Evolutionary conservation across 2,113 vertebrate species (phyloP).

Genomic region (Climacteris rufus): DNA sequence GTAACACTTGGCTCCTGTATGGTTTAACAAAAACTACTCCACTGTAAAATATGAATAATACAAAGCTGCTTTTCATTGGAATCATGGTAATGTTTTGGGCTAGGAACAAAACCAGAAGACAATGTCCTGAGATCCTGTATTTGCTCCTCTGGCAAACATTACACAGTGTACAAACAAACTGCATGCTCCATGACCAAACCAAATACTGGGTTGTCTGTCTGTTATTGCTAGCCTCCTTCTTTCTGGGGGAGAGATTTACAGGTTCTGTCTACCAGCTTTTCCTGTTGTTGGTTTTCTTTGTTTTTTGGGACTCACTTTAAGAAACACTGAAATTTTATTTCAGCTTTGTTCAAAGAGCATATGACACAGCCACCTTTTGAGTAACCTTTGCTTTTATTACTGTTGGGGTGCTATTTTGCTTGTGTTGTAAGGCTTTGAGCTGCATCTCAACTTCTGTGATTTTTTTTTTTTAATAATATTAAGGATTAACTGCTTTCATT

Average conservation of each 20-base stretch:
- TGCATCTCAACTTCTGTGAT: background rate
- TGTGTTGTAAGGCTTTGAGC: background rate
- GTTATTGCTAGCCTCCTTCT: background rate
- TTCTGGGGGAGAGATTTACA: background rate
- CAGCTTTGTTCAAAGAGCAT: background rate
- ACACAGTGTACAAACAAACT: background rate
- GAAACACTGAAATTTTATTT: background rate
- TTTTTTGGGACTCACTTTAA: background rate
- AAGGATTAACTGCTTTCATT: background rate
- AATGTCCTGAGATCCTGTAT: background rate
- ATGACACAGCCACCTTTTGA: background rate
- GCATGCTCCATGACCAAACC: background rate
- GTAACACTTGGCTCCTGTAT: background rate
- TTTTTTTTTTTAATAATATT: background rate
- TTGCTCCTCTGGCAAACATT: background rate
- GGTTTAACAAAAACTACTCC: background rate
- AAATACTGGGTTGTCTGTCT: background rate
- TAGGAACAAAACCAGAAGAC: background rate
- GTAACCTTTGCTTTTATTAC: background rate
- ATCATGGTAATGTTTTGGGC: background rate
- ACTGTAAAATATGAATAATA: background rate
- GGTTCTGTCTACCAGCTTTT: background rate
- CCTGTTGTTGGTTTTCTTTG: background rate
- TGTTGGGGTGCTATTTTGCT: background rate
- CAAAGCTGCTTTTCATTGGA: background rate